Evolutionary conservation across 2,113 vertebrate genomes (phyloP), one percentile per base, ranked within the genome.

Genomic region (Cavia porcellus): DNA sequence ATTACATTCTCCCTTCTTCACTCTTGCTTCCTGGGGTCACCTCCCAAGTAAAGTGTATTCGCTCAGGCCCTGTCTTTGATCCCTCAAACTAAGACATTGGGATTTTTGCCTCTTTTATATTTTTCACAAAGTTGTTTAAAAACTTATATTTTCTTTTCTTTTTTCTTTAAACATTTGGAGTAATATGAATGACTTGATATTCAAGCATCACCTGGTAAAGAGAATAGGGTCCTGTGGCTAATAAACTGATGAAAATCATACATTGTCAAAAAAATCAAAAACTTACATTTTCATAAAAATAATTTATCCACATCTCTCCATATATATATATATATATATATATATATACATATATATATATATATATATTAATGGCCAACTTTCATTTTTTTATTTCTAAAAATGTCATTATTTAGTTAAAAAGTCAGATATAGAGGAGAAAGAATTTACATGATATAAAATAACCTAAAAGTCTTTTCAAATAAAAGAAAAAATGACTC

Each of bases 311-410:
- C 25, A 74, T 72, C 90, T 32, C 9, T 95, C 30, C n/a, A 89
- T 90, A 62, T 66, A 79, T 22, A 82, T 80, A 50, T 50, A 50
- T 50, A 50, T 50, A 50, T 50, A 52, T 38, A 32, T 75, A 94
- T 50, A 50, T 50, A 50, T 50, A 50, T 50, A 50, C 10, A 50
- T 50, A 50, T 50, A 50, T 50, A 50, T 50, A 50, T 50, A 50
- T 50, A 50, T 50, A 50, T 90, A 62, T 74, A 79, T 22, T 77
- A 68, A 77, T 75, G 57, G 59, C 0, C 17, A 92, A 55, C 2
- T 9, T 89, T 92, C 92, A 14, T 72, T 8, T 97, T 86, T 25
- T 95, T 79, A 97, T 93, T 98, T 98, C 61, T 95, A 98, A 97
- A 95, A 25, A 25, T 11, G 0, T 59, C 95, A 91, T 57, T 50